phyloP scores from a whole-genome alignment of 2,797 vertebrate species.

The Fratercula arctica region DNA sequence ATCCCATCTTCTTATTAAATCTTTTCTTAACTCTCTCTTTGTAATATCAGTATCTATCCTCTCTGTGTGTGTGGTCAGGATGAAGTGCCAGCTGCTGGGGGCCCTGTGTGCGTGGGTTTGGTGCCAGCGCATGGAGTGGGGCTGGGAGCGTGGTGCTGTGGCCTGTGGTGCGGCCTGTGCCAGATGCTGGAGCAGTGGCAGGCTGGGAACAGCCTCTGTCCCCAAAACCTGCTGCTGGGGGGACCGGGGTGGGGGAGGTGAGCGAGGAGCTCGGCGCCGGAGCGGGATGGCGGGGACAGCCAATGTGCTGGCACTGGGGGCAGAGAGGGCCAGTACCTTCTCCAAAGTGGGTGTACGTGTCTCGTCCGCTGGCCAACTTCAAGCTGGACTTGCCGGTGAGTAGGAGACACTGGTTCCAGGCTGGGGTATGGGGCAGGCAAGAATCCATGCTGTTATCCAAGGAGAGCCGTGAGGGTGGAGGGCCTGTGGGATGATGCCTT shows the following conservation, averaged over 20 bases:
- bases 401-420: neutral
- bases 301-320: neutral
- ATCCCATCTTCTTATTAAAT: too few species aligned
- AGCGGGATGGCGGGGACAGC: neutral
- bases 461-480: neutral
- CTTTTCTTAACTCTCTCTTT: neutral
- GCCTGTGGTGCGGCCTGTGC: neutral
- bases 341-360: fast-evolving
- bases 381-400: neutral
- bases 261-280: neutral
- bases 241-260: neutral
- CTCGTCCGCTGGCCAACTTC: neutral
- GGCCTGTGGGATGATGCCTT: neutral
- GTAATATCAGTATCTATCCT: neutral
- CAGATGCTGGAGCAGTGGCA: fast-evolving
- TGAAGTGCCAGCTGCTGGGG: neutral
- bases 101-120: neutral
- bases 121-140: neutral
- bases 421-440: neutral
- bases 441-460: neutral
- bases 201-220: neutral
- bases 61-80: neutral
- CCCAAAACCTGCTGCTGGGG: neutral
- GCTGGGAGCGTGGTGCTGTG: neutral
- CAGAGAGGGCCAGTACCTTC: neutral